Conservation (phyloP, 1,140 invertebrate genomes). For the Leptinotarsa undecemlineata region DNA sequence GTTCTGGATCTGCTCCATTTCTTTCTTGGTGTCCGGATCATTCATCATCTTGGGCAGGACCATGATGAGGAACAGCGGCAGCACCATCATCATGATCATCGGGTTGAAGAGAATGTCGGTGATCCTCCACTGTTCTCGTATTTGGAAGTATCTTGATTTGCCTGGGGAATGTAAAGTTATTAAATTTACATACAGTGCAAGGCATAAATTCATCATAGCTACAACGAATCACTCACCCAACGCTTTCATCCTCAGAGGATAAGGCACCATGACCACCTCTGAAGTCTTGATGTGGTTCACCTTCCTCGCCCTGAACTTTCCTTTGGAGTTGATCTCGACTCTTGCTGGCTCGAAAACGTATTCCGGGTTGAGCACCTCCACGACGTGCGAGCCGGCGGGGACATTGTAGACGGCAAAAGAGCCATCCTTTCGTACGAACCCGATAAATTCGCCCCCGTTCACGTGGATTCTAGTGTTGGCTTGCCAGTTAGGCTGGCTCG, state of each 20-base stretch:
- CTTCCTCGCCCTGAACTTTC: constrained; percentile 92
- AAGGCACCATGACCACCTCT: constrained; percentile 83
- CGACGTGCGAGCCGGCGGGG: constrained; percentile 91
- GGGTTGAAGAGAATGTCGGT: constrained; percentile 96
- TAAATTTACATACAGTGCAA: too few relatives aligned
- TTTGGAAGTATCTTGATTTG: constrained; percentile 82
- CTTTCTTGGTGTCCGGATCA: constrained; percentile 92
- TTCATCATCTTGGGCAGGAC: constrained; percentile 95
- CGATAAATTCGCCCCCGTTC: constrained; percentile 85
- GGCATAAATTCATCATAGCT: background rate
- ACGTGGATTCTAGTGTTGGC: constrained; percentile 77
- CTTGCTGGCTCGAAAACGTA: constrained; percentile 89
- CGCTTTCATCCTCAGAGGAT: constrained; percentile 88
- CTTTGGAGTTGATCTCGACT: constrained; percentile 94
- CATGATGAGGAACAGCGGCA: constrained; percentile 89
- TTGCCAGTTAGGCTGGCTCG: constrained; percentile 69
- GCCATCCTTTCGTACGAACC: constrained; percentile 91
- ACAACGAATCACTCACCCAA: constrained; percentile 64
- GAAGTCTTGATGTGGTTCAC: constrained; percentile 94
- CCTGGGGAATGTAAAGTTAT: background rate
- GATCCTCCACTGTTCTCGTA: constrained; percentile 90
- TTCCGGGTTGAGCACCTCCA: constrained; percentile 91
- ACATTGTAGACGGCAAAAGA: constrained; percentile 88
- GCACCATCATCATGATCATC: constrained; percentile 97
- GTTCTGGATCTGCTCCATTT: constrained; percentile 86